These are phyloP conservation scores for Poecilia latipinna DNA, from an alignment of 2,113 vertebrate genomes.

Conservation along the genomic window DNA sequence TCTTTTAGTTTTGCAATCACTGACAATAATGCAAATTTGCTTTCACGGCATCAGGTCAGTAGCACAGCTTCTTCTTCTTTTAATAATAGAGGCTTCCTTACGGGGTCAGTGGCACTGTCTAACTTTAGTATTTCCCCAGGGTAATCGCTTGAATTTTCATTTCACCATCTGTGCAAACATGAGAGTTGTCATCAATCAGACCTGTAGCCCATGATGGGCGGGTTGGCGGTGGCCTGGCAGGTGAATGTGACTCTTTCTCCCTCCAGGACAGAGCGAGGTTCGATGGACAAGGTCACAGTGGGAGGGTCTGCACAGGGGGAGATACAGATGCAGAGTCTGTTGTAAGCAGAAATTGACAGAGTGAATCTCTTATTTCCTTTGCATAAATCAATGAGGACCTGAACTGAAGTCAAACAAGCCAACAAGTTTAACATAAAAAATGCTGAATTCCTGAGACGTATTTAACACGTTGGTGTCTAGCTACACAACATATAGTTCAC, in stretches of 20 bases:
- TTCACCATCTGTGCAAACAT: not conserved
- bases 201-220: constrained; percentile 94
- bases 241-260: constrained; percentile 92
- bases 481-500: too few relatives aligned
- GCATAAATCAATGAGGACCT: too few relatives aligned
- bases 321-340: not conserved
- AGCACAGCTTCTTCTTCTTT: not conserved
- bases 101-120: not conserved
- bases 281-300: constrained; percentile 90
- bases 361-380: too few relatives aligned
- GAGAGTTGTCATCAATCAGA: constrained; percentile 59
- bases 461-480: too few relatives aligned
- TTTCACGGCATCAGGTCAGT: not conserved
- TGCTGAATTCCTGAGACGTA: too few relatives aligned
- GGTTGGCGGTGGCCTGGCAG: constrained; percentile 92
- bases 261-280: constrained; percentile 93
- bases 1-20: too few relatives aligned
- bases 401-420: too few relatives aligned
- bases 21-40: not conserved
- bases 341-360: not conserved
- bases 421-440: too few relatives aligned
- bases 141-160: not conserved
- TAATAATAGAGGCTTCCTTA: not conserved
- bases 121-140: not conserved
- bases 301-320: constrained; percentile 84